Base-by-base conservation (phyloP, 2,888 invertebrate genomes). In the Idaea aversata region DNA sequence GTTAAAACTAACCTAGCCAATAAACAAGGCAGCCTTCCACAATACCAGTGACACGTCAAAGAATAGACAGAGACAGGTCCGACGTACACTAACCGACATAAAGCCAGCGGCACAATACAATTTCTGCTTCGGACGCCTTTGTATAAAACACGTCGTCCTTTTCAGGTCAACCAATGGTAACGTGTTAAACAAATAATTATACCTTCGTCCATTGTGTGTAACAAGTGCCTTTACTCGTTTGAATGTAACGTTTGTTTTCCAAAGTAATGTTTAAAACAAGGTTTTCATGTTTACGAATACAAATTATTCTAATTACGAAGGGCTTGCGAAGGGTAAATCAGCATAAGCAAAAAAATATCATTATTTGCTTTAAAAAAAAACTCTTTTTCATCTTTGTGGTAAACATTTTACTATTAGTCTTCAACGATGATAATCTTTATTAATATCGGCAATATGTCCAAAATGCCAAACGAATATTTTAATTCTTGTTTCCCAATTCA, bases 101-200 rank as follows among this genome's bases (percentile, higher is more conserved):
- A 88, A 90, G 88, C 84, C 77, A 65, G 72, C 64, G 34, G 69
- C 77, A 90, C 88, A 91, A 91, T 90, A 88, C 88, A 81, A 83
- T 87, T 86, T 85, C 91, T 87, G 84, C 81, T 83, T 84, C 81
- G 80, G 86, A 83, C 86, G 84, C 88, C 84, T 87, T 82, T 80
- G 79, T 83, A 84, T 82, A 83, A 85, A 83, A 78, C 84, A 76
- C 74, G 85, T 85, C 87, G 86, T 88, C 85, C 88, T 86, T 90
- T 91, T 89, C 85, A 90, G 90, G 88, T 89, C 91, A 88, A 81
- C 85, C 88, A 91, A 82, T 82, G 76, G 81, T 85, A 84, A 84
- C 85, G 78, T 84, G 86, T 82, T 83, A 80, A 84, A 88, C 85
- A 85, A 86, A 88, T 87, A 86, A 88, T 88, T 86, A 85, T 82